Evolutionary conservation across 2,888 invertebrate species (phyloP), one percentile per base, ranked within the genome.

Genomic region (Drosophila differens): DNA sequence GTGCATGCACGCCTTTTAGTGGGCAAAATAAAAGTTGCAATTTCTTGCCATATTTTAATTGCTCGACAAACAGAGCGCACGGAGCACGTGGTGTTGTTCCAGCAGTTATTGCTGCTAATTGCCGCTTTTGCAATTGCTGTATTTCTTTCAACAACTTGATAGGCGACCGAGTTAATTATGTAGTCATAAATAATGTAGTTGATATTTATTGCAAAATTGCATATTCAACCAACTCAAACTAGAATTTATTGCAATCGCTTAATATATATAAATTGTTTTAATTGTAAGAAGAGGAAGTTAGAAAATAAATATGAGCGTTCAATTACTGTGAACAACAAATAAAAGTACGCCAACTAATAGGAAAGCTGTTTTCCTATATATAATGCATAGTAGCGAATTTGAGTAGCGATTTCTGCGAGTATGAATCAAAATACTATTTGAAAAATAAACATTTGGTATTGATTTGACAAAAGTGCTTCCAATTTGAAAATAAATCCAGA

Each of bases 21-120:
- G 22, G 16, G 33, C 25, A 47, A 28, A 25, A 37, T 35, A 59
- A 53, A 58, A 52, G 54, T 51, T 69, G 69, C 41, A 60, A 32
- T 53, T 77, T 69, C 69, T 57, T 35, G 47, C 51, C 66, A 64
- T 54, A 52, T 78, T 72, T 52, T 52, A 81, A 70, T 57, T 77
- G 68, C 68, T 61, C 33, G 51, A 49, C 58, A 62, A 65, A 60
- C 47, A 37, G 47, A 44, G 44, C 54, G 35, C 32, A 37, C 35
- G 12, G 19, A 28, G 52, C 32, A 53, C 37, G 51, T 44, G 57
- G n/a, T 1, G 28, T 19, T 51, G 41, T 44, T 58, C 62, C 69
- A 33, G 37, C 60, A 47, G 63, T 51, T 64, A 70, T 58, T 41
- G 51, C 64, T 70, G 33, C 54, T 65, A 71, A 74, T 71, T 67